phyloP scores from a whole-genome alignment of 2,113 vertebrate genomes.

The Nibea coibor region DNA sequence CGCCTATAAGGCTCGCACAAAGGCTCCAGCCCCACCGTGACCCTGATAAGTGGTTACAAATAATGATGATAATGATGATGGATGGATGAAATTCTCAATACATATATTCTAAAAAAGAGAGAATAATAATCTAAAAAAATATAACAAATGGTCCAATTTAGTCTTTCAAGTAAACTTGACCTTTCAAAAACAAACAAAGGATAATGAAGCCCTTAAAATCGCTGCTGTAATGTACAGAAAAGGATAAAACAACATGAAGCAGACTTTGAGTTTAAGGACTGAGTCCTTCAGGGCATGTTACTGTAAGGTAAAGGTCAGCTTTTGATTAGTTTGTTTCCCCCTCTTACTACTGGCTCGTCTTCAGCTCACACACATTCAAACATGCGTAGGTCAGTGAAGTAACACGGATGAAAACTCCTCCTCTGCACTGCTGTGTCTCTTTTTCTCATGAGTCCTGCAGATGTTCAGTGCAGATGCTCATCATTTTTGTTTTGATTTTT shows the following conservation, averaged over 20 bases:
- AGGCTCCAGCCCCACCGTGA: too few species aligned
- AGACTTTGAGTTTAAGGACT: slow-evolving; percentile 18
- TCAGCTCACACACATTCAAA: slow-evolving; percentile 26
- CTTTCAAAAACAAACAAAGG: neutral
- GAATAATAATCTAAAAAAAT: too few species aligned
- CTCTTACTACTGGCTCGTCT: neutral
- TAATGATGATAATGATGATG: too few species aligned
- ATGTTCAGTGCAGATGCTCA: neutral
- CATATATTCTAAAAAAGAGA: too few species aligned
- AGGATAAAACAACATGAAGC: neutral
- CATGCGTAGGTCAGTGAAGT: neutral
- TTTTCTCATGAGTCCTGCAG: neutral
- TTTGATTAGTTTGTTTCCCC: slow-evolving; percentile 14
- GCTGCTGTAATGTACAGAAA: neutral
- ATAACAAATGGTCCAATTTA: too few species aligned
- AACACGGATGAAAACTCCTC: neutral
- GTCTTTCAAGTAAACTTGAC: neutral
- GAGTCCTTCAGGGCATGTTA: neutral
- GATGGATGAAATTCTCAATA: too few species aligned
- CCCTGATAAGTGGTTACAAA: too few species aligned
- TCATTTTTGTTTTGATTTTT: neutral
- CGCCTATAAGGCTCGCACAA: too few species aligned
- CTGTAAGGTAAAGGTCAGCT: neutral
- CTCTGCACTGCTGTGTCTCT: neutral
- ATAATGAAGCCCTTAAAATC: too few species aligned